These are phyloP conservation scores for Biston stratarius DNA, from an alignment of 2,888 invertebrate species.

Conservation along the genomic window DNA sequence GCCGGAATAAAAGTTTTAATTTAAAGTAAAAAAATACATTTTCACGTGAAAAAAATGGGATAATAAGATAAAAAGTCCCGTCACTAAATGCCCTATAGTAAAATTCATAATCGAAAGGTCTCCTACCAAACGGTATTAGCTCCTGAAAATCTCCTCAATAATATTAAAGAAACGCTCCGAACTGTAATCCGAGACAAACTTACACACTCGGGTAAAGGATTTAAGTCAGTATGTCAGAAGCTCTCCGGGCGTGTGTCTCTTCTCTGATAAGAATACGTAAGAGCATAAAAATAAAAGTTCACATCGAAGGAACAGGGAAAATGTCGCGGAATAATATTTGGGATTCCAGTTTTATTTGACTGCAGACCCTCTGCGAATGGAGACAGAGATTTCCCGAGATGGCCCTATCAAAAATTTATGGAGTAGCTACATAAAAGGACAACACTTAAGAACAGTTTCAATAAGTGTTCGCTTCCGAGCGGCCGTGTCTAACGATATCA, in stretches of 20 bases:
- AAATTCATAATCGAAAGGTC: slow-evolving; percentile 29
- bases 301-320: slow-evolving; percentile 83
- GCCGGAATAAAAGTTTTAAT: too few species aligned
- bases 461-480: slow-evolving; percentile 79
- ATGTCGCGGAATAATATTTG: slow-evolving; percentile 85
- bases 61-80: background rate
- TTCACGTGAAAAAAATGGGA: too few species aligned
- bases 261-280: slow-evolving; percentile 84
- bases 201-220: slow-evolving; percentile 73
- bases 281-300: slow-evolving; percentile 86
- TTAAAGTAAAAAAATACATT: too few species aligned
- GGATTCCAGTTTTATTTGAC: slow-evolving; percentile 85
- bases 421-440: slow-evolving; percentile 86
- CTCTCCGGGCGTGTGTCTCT: slow-evolving; percentile 80
- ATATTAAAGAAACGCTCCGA: slow-evolving; percentile 57
- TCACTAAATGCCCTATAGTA: slow-evolving; percentile 1
- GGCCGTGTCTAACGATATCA: slow-evolving; percentile 60
- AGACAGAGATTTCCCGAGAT: slow-evolving; percentile 86
- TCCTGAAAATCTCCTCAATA: slow-evolving; percentile 52
- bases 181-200: slow-evolving; percentile 69
- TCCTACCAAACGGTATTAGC: slow-evolving; percentile 33
- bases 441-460: slow-evolving; percentile 85
- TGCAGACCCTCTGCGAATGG: slow-evolving; percentile 84
- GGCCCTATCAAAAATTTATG: slow-evolving; percentile 86
- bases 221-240: slow-evolving; percentile 81